Evolutionary conservation across 2,113 vertebrate genomes (phyloP), one percentile per base, ranked within the genome.

Genomic region (Onychostoma macrolepis): DNA sequence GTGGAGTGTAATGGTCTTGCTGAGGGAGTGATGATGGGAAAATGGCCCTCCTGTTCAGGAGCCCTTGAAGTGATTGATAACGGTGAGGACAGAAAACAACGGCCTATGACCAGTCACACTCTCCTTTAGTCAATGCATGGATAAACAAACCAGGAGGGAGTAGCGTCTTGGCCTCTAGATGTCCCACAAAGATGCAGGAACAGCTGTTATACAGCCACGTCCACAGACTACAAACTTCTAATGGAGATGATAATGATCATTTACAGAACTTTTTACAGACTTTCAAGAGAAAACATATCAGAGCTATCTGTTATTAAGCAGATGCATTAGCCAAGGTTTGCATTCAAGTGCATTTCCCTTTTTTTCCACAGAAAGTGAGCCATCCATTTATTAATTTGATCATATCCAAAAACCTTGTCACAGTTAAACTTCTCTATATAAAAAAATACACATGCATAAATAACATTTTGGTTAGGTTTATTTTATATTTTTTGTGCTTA

Each of bases 51-150:
- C 84, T 90, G 75, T 87, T 89, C 90, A 82, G 89, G 43, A 90
- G 89, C 90, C 86, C 91, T 92, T 88, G 91, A 91, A 91, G 86
- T 95, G 93, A 94, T 94, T 92, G 91, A 94, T 94, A 71, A 89
- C 19, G 1, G 88, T 4, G 91, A 89, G 90, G 92, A 92, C 71
- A 84, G 91, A 92, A 86, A 80, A 12, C 78, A 21, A 63, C 24
- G 28, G 87, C 89, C 45, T 65, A 84, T 79, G 74, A 87, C 53
- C 86, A 77, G 71, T 84, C 85, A 50, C 50, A 79, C 89, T 87
- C 77, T 88, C 81, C 86, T 89, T 85, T 36, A 88, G 86, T 92
- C 91, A 85, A 90, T 89, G 30, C 53, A 21, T 56, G 45, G 87
- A 91, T 93, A 93, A 94, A 94, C 93, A 95, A 77, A 85, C 82